phyloP scores from a whole-genome alignment of 2,113 vertebrate species.

The Coptodon rendalli region DNA sequence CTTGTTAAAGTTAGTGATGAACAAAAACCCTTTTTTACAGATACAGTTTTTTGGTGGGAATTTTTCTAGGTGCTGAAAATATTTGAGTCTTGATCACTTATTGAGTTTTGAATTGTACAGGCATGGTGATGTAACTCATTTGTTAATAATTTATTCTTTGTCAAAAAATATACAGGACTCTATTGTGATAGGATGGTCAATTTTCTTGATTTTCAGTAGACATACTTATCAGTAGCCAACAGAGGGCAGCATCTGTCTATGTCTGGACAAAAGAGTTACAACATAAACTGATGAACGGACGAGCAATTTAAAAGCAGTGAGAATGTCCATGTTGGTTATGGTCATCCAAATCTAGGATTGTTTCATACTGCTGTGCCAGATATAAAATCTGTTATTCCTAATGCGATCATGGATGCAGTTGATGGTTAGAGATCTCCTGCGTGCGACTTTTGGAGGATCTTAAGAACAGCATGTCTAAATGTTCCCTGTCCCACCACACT shows the following conservation, averaged over 20 bases:
- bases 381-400: neutral
- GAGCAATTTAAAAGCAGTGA: neutral
- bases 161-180: neutral
- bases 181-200: neutral
- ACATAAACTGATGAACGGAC: neutral
- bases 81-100: neutral
- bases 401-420: neutral
- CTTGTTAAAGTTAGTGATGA: neutral
- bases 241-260: slow-evolving; percentile 49
- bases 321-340: neutral
- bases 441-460: neutral
- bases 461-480: neutral
- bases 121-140: neutral
- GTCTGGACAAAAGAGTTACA: neutral
- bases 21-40: neutral
- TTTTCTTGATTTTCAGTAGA: neutral
- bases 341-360: neutral
- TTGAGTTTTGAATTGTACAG: neutral
- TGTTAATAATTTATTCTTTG: neutral
- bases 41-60: neutral
- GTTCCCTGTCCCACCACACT: neutral
- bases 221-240: neutral
- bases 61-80: neutral
- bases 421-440: neutral
- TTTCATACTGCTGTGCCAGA: neutral